Base-by-base conservation (phyloP, 2,888 invertebrate genomes). In the Xanthorhoe spadicearia region DNA sequence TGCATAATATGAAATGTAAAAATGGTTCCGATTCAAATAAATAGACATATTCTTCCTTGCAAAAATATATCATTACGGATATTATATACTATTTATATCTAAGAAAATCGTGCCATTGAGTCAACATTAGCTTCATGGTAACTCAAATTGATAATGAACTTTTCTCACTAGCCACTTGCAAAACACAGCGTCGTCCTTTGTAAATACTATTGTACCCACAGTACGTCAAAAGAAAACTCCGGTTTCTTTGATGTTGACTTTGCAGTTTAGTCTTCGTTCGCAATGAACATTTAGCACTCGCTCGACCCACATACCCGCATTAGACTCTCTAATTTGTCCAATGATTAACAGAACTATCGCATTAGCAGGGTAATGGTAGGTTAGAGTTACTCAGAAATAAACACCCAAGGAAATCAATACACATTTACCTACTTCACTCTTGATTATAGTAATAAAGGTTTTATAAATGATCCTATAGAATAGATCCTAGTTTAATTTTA, bases 301-400 rank as follows among this genome's bases (percentile, higher is more conserved):
- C 32, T 9, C 58, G 50, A 38, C 50, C 43, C n/a, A 56, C 49
- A 18, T 55, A 48, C 38, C 13, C 2, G 15, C 49, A 66, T 66
- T 65, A 65, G 38, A 61, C 60, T 52, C 52, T 61, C 61, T 66
- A 61, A 61, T 61, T 52, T 43, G 60, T 43, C 38, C 43, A 49
- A 56, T 56, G 51, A 56, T 53, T 51, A 56, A 64, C 55, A 65
- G 59, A 54, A 63, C 49, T 35, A 53, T 61, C 58, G 57, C 61
- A 43, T 58, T 66, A 17, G 54, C 55, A 38, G 3, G 6, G n/a
- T 46, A 46, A 17, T 48, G 17, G 48, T 43, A 48, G 48, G 28
- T 19, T 7, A 13, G 13, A 49, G 49, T 49, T 17, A 54, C 64
- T 54, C 55, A 58, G 57, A 68, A 43, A 18, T 17, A 18, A 23